Evolutionary conservation across 37 sponge, comb jelly and placozoan genomes (phyloP).

Genomic region (Aplysina aerophoba): DNA sequence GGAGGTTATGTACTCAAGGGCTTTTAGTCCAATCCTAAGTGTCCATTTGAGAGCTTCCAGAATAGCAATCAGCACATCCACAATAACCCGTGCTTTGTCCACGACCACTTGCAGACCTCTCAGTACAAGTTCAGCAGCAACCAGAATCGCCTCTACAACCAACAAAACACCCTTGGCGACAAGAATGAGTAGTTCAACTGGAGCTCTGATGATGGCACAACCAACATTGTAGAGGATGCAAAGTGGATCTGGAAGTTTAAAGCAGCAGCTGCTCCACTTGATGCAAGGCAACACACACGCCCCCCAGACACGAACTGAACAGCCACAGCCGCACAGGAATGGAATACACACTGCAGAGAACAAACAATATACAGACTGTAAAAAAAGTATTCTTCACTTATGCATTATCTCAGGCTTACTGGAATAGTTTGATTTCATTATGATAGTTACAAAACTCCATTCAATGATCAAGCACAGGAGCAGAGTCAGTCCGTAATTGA

Average conservation of each 20-base stretch:
- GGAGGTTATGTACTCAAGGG: constrained; percentile 1
- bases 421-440: too few relatives aligned
- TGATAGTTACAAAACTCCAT: too few relatives aligned
- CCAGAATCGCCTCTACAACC: neutral
- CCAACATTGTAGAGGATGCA: constrained; percentile 31
- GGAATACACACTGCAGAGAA: constrained; percentile 29
- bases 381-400: too few relatives aligned
- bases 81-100: neutral
- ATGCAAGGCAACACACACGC: constrained; percentile 13
- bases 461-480: too few relatives aligned
- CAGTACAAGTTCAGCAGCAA: neutral
- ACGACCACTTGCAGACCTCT: constrained; percentile 16
- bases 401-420: too few relatives aligned
- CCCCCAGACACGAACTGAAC: constrained; percentile 31
- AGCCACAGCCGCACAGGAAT: neutral
- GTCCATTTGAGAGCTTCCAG: neutral
- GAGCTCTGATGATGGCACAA: constrained; percentile 8
- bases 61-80: constrained; percentile 22
- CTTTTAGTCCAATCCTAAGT: neutral
- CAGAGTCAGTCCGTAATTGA: too few relatives aligned
- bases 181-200: neutral
- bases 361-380: neutral
- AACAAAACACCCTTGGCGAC: constrained; percentile 17
- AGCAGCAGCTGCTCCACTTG: constrained; percentile 36
- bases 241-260: constrained; percentile 35